Base-by-base conservation (phyloP, 2,888 invertebrate genomes). In the Parnassius orleans region DNA sequence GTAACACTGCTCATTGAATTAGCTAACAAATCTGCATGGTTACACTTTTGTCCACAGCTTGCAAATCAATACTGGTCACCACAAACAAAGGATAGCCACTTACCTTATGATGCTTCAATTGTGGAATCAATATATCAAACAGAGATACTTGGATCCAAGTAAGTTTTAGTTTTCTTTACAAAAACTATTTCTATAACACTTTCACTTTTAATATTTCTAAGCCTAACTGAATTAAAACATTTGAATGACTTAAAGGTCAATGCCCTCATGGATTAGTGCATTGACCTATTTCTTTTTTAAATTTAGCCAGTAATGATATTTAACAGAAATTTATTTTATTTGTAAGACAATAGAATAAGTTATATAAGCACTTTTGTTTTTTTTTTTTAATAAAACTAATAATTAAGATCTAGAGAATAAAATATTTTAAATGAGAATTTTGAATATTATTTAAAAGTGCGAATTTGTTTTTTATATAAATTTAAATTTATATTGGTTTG, bases 61-160 rank as follows among this genome's bases (percentile, higher is more conserved):
- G 97, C 98, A 2, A 95, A 95, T 66, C 95, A 97, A 79, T 98
- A 97, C 81, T 99, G 99, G 99, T 96, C 98, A 0, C 97, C 98
- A 0, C 95, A 96, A 80, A 95, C 96, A 0, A 92, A 93, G 60
- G 93, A 93, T 10, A 91, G 93, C 3, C 96, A 96, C 89, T 81
- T 94, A 74, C 93, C 95, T 53, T 98, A 95, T 78, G 94, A 96
- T 90, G 91, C 95, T 41, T 90, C 94, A 77, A 93, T 98, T 71
- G 95, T 98, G 69, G 97, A 98, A 77, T 95, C 97, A 72, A 95
- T 99, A 71, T 99, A 98, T 79, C 89, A 93, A 60, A 94, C 95
- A 78, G 98, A 99, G 89, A 96, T 99, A 74, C 93, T 95, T 63
- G 95, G 95, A 60, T 95, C 96, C 73, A 95, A 95, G 94, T 95